Evolutionary conservation across 92 coral and sea anemone species (phyloP).

Genomic region (Micromussa lordhowensis): DNA sequence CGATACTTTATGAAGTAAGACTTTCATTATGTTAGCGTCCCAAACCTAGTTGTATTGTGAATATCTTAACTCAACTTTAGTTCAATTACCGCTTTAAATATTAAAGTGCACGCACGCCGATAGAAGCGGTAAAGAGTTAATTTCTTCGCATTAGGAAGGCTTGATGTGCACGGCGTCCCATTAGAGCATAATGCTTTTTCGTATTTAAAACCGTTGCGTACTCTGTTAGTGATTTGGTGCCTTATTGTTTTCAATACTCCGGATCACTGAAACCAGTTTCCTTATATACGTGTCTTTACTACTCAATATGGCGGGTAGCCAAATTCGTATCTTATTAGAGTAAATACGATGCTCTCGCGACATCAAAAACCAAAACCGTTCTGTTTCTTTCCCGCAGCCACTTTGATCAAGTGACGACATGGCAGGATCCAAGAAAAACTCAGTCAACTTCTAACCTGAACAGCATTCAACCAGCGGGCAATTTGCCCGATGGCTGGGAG

Average conservation of each 20-base stretch:
- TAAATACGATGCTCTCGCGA: slow-evolving; percentile 34
- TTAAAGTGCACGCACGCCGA: slow-evolving; percentile 64
- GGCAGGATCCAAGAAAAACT: slow-evolving; percentile 98
- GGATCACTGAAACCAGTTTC: slow-evolving; percentile 72
- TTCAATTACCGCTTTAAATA: slow-evolving; percentile 67
- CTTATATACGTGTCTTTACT: slow-evolving; percentile 53
- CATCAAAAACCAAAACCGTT: slow-evolving; percentile 31
- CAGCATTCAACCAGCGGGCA: slow-evolving; percentile 56
- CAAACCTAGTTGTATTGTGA: slow-evolving; percentile 2
- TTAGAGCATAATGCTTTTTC: slow-evolving; percentile 25
- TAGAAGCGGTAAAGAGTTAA: slow-evolving; percentile 42
- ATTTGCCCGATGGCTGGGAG: slow-evolving; percentile 97
- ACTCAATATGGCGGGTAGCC: slow-evolving; percentile 91
- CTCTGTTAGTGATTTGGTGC: slow-evolving; percentile 20
- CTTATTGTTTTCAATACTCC: slow-evolving; percentile 42
- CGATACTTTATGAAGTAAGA: slow-evolving; percentile 99
- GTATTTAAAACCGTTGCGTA: slow-evolving; percentile 11
- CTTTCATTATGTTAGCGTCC: not conserved
- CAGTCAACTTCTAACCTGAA: slow-evolving; percentile 94
- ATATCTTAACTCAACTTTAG: slow-evolving; percentile 44
- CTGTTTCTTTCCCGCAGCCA: slow-evolving; percentile 77
- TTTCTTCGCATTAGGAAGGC: slow-evolving; percentile 37
- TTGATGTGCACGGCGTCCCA: slow-evolving; percentile 18
- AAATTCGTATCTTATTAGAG: slow-evolving; percentile 34
- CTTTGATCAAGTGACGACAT: slow-evolving; percentile 92